Percentiles rank a stretch among this genome's conserved stretches.
Evolutionary conservation across 2,113 vertebrate genomes (phyloP).

Genomic region (Copsychus sechellarum): DNA sequence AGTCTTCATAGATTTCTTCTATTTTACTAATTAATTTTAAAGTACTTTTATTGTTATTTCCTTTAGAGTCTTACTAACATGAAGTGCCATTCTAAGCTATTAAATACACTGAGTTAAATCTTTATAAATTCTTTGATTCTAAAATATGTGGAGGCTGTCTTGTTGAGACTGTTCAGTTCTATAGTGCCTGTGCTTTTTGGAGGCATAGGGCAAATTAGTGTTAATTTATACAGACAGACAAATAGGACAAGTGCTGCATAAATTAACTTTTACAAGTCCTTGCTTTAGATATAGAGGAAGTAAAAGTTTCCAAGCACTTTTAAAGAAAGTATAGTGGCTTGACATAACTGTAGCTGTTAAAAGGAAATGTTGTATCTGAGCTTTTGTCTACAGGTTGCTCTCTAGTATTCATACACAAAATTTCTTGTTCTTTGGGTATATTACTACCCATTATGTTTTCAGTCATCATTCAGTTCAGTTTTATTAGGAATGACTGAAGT

Average conservation of each 20-base stretch:
- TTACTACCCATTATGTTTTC: background rate
- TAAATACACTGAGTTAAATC: background rate
- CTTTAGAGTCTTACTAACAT: background rate
- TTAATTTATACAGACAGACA: background rate
- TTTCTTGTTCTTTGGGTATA: background rate
- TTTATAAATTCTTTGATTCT: background rate
- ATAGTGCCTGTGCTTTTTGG: background rate
- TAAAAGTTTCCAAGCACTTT: background rate
- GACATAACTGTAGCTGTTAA: background rate
- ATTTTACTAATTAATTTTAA: background rate
- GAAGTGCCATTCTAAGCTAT: background rate
- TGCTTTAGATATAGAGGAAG: background rate
- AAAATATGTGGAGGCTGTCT: background rate
- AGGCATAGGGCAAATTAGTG: background rate
- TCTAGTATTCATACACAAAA: background rate
- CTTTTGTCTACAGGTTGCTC: background rate
- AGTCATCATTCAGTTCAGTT: background rate
- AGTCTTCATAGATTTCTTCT: background rate
- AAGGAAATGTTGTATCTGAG: background rate
- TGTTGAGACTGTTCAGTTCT: background rate
- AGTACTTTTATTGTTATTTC: background rate
- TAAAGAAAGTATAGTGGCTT: background rate
- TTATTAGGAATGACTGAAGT: background rate
- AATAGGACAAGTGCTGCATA: background rate
- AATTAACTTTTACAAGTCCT: background rate